Conservation (phyloP, 2,113 vertebrate genomes). For the Ceuthmochares aereus region DNA sequence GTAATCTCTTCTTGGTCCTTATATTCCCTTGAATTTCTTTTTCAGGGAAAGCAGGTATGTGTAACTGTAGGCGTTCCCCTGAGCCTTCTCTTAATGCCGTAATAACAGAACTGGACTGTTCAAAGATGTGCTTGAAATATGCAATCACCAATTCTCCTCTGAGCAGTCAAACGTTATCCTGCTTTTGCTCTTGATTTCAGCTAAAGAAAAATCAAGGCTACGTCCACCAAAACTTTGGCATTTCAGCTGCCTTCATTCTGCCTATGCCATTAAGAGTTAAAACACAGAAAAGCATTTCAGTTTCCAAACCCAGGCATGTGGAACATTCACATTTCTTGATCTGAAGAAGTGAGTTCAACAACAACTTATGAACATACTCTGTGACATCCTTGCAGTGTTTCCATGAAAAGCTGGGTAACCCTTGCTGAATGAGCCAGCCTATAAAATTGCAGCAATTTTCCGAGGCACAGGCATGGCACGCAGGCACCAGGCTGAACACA, state of each 20-base stretch:
- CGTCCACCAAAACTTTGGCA: neutral
- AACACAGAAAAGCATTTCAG: neutral
- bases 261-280: neutral
- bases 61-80: neutral
- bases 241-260: neutral
- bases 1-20: neutral
- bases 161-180: neutral
- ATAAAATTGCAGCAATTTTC: neutral
- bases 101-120: neutral
- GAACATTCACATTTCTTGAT: neutral
- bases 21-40: conserved; percentile 25
- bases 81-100: conserved; percentile 3
- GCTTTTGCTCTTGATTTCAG: conserved; percentile 27
- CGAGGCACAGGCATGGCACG: neutral
- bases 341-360: neutral
- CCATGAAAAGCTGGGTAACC: neutral
- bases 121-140: neutral
- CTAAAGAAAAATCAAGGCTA: conserved; percentile 24
- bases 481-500: neutral
- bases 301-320: neutral
- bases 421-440: neutral
- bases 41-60: neutral
- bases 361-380: neutral
- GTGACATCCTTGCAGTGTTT: neutral
- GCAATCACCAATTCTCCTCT: neutral